phyloP scores from a whole-genome alignment of 2,888 invertebrate species.

The Lymantria dispar region DNA sequence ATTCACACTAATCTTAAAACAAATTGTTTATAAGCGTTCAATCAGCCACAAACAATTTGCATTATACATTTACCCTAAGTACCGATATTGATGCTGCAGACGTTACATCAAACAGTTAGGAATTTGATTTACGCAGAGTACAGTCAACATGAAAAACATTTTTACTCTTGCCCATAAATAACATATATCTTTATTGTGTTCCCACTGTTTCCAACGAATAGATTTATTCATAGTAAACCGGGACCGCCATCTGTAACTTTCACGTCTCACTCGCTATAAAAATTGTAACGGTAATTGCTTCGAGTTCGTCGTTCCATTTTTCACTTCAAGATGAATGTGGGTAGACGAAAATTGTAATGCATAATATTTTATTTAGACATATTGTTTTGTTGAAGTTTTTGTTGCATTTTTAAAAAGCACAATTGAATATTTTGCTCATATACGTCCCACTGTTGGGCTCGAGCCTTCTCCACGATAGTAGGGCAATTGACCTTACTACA shows the following conservation, averaged over 20 bases:
- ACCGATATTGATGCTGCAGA: slow-evolving; percentile 23
- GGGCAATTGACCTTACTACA: no score
- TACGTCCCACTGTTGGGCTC: no score
- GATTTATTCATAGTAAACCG: slow-evolving; percentile 47
- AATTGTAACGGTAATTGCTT: slow-evolving; percentile 32
- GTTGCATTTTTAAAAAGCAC: no score
- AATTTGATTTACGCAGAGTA: slow-evolving; percentile 43
- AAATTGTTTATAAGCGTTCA: background rate
- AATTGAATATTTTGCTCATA: no score
- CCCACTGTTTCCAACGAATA: slow-evolving; percentile 35
- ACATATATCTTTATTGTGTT: slow-evolving; percentile 43
- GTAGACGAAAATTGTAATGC: background rate
- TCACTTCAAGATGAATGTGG: background rate
- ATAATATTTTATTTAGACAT: background rate
- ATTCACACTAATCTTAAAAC: no score
- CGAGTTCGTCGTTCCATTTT: slow-evolving; percentile 2
- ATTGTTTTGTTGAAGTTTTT: no score
- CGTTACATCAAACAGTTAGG: slow-evolving; percentile 30
- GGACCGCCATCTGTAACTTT: slow-evolving; percentile 20
- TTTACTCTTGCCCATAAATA: slow-evolving; percentile 47
- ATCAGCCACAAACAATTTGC: slow-evolving; percentile 1
- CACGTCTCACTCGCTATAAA: slow-evolving; percentile 27
- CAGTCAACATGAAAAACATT: slow-evolving; percentile 49
- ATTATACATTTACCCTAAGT: background rate
- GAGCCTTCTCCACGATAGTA: no score